phyloP scores from a whole-genome alignment of 1,140 invertebrate species.

The Panagrolaimus sp. region DNA sequence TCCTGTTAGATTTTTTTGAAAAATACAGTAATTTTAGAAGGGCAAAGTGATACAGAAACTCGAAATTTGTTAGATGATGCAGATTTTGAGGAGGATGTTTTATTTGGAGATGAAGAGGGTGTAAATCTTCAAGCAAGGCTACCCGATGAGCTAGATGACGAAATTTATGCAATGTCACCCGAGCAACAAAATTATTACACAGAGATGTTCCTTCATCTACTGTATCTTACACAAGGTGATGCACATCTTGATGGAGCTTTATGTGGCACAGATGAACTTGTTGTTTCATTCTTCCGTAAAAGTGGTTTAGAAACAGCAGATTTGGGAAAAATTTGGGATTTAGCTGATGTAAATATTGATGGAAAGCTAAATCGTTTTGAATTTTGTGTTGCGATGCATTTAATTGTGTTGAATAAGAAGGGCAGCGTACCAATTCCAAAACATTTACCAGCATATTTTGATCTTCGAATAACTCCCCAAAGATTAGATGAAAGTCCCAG shows the following conservation, averaged over 20 bases:
- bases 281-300: slow-evolving; percentile 16
- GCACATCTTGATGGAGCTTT: not conserved
- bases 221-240: not conserved
- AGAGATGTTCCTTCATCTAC: slow-evolving; percentile 13
- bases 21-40: slow-evolving; percentile 2
- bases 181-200: slow-evolving; percentile 14
- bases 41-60: slow-evolving; percentile 13
- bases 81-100: slow-evolving; percentile 11
- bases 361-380: slow-evolving; percentile 86
- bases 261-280: slow-evolving; percentile 10
- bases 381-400: slow-evolving; percentile 95
- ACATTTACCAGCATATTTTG: slow-evolving; percentile 7
- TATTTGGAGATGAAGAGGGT: not conserved
- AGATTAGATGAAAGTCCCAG: not conserved
- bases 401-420: slow-evolving; percentile 65
- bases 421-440: slow-evolving; percentile 9
- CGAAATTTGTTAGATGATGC: slow-evolving; percentile 10
- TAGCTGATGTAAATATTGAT: slow-evolving; percentile 89
- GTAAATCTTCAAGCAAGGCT: not conserved
- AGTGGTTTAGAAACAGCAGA: not conserved
- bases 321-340: slow-evolving; percentile 72
- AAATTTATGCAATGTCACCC: not conserved
- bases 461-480: not conserved
- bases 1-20: not conserved
- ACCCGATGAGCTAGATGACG: not conserved